A percentile compares a stretch with the other conserved stretches of the same genome.
These are phyloP conservation scores for Montipora sp. DNA, from an alignment of 64 coral and sea anemone genomes.

Conservation along the genomic window DNA sequence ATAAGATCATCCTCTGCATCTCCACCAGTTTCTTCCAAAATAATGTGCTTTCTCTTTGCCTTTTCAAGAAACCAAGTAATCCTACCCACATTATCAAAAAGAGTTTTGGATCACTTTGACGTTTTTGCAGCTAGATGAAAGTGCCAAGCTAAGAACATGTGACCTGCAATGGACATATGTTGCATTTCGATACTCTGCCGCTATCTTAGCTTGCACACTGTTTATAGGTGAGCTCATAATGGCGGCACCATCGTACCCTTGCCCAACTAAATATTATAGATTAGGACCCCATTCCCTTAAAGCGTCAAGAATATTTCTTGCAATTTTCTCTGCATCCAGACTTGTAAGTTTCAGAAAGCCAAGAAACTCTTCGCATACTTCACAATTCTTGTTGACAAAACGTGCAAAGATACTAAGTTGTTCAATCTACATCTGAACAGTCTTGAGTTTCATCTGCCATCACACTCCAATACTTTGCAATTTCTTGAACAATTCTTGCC, in stretches of 20 bases:
- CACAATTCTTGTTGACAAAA: not conserved
- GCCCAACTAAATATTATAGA: not conserved
- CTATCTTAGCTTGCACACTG: not conserved
- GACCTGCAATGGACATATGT: not conserved
- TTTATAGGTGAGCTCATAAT: not conserved
- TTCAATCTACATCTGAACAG: constrained; percentile 27
- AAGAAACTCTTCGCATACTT: not conserved
- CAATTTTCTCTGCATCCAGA: not conserved
- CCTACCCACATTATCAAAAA: not conserved
- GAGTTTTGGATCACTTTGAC: not conserved
- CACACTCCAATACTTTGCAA: constrained; percentile 68
- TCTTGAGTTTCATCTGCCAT: constrained; percentile 69
- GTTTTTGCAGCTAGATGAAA: not conserved
- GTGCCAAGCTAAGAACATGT: not conserved
- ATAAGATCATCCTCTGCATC: not conserved
- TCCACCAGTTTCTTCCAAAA: not conserved
- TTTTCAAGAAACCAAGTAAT: not conserved
- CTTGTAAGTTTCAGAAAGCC: not conserved
- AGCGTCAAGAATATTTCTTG: not conserved
- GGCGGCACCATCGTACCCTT: not conserved
- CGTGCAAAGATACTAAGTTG: constrained; percentile 7
- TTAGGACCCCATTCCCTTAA: not conserved
- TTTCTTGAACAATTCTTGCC: constrained; percentile 39
- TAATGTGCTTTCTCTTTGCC: not conserved
- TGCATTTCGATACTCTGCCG: not conserved